phyloP scores from a whole-genome alignment of 2,113 vertebrate species.

The Noturus placidus region DNA sequence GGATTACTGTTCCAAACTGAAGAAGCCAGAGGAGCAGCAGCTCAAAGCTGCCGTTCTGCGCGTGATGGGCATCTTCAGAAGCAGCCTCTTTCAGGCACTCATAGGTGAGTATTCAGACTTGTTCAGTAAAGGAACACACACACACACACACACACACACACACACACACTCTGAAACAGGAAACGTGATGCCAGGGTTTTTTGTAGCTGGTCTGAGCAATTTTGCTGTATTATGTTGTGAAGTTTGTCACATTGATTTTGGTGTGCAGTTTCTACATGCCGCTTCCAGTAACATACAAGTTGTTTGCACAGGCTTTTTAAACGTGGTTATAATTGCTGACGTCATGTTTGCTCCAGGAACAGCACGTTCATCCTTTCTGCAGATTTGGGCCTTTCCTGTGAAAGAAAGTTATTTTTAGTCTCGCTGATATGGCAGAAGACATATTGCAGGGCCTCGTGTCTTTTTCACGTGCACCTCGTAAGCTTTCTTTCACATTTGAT shows the following conservation, averaged over 20 bases:
- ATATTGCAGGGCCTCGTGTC: conserved; percentile 35
- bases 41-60: conserved; percentile 89
- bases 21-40: conserved; percentile 84
- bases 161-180: background rate
- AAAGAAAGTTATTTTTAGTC: conserved; percentile 56
- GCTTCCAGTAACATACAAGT: background rate
- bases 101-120: conserved; percentile 79
- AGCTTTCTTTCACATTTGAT: conserved; percentile 9
- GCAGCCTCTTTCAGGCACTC: conserved; percentile 92
- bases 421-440: conserved; percentile 54
- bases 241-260: background rate
- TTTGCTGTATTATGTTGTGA: background rate
- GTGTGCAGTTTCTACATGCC: background rate
- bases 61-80: conserved; percentile 91
- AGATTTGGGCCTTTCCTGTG: conserved; percentile 45
- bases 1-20: conserved; percentile 89
- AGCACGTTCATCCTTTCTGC: conserved; percentile 49
- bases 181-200: background rate
- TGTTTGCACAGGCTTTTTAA: background rate
- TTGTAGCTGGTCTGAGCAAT: background rate
- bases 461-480: conserved; percentile 34
- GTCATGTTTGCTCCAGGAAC: conserved; percentile 40
- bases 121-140: background rate
- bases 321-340: conserved; percentile 20
- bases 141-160: background rate